These are phyloP conservation scores for Acanthornis magna DNA, from an alignment of 2,797 vertebrate species.

Conservation along the genomic window DNA sequence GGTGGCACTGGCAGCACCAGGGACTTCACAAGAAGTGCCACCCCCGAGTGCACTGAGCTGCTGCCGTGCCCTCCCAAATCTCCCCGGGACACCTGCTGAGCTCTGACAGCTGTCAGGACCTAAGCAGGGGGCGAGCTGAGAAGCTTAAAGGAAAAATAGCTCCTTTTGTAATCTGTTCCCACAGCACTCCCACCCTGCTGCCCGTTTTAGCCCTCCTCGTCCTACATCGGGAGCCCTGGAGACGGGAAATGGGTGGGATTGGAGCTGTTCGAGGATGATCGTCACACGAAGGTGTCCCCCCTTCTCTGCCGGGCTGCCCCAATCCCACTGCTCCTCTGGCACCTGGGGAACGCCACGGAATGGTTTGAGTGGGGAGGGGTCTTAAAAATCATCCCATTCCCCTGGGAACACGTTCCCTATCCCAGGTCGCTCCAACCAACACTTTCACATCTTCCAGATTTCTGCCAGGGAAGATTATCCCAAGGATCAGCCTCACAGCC, in stretches of 20 bases:
- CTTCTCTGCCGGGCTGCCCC: not conserved
- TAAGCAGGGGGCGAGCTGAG: not conserved
- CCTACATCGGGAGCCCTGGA: not conserved
- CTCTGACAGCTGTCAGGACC: not conserved
- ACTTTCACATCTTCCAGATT: not conserved
- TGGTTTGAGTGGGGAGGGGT: not conserved
- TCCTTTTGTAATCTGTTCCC: slow-evolving; percentile 2
- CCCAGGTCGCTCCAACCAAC: not conserved
- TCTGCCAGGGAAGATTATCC: not conserved
- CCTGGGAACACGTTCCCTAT: not conserved
- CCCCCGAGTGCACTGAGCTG: not conserved
- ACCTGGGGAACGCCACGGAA: not conserved
- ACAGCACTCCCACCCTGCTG: not conserved
- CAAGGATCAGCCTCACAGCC: not conserved
- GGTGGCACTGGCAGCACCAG: not conserved
- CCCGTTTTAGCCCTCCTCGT: not conserved
- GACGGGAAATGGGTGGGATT: not conserved
- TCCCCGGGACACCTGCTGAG: not conserved
- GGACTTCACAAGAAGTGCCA: not conserved
- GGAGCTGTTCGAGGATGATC: not conserved
- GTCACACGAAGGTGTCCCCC: too few relatives aligned
- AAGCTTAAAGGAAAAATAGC: not conserved
- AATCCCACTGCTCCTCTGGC: not conserved
- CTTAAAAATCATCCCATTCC: not conserved
- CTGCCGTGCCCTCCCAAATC: not conserved